Percentiles rank a stretch among this genome's conserved stretches.
These are phyloP conservation scores for Hippocampus barbouri DNA, from an alignment of 2,113 vertebrate genomes.

Conservation along the genomic window DNA sequence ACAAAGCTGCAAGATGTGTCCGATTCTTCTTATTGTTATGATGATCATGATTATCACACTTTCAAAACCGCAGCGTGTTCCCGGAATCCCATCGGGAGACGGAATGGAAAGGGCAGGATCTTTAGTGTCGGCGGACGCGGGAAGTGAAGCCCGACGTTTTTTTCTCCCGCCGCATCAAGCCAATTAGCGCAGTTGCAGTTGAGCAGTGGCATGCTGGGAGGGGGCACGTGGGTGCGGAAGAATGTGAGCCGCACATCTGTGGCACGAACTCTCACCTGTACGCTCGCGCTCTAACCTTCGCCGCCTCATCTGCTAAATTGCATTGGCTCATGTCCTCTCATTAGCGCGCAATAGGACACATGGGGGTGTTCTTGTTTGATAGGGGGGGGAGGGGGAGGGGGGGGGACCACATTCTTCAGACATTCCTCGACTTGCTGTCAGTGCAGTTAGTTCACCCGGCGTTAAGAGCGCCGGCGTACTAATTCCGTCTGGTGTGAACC, in stretches of 20 bases:
- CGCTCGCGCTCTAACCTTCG: slow-evolving; percentile 31
- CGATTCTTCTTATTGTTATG: not conserved
- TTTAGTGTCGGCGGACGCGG: slow-evolving; percentile 54
- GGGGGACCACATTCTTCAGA: slow-evolving; percentile 64
- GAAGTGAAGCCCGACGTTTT: slow-evolving; percentile 53
- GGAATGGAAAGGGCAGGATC: slow-evolving; percentile 61
- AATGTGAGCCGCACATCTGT: slow-evolving; percentile 20
- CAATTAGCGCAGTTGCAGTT: slow-evolving; percentile 65
- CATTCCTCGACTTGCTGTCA: slow-evolving; percentile 50
- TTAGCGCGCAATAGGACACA: slow-evolving; percentile 73
- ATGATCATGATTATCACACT: slow-evolving; percentile 26
- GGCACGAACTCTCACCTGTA: slow-evolving; percentile 45
- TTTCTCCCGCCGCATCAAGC: slow-evolving; percentile 50
- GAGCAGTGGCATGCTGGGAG: slow-evolving; percentile 57
- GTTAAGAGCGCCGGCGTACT: slow-evolving; percentile 44
- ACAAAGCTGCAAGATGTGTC: not conserved
- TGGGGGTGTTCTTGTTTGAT: slow-evolving; percentile 59
- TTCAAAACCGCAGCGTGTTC: slow-evolving; percentile 37
- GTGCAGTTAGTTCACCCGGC: slow-evolving; percentile 56
- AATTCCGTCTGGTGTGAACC: not conserved
- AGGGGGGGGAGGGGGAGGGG: slow-evolving; percentile 55
- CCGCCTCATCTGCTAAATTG: slow-evolving; percentile 62
- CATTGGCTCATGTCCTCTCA: slow-evolving; percentile 65
- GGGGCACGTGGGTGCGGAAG: slow-evolving; percentile 10
- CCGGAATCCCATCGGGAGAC: slow-evolving; percentile 50